Conservation (phyloP, 2,888 invertebrate genomes). For the Strigamia maritima region DNA sequence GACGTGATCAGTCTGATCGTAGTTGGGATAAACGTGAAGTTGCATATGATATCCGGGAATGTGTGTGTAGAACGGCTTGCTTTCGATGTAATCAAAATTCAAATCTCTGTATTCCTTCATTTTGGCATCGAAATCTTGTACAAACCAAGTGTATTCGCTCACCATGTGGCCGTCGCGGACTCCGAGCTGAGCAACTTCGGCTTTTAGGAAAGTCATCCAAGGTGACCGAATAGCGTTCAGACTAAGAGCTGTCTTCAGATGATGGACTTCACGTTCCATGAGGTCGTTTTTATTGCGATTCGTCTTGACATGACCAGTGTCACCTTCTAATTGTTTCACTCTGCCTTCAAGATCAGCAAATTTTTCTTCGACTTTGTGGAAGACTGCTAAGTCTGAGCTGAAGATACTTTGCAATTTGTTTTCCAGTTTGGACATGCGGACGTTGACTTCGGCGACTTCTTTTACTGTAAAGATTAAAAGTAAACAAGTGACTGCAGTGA, state of each 20-base stretch:
- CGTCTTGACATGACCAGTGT: background rate
- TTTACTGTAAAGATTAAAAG: slow-evolving; percentile 22
- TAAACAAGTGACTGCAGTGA: background rate
- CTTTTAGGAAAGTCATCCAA: slow-evolving; percentile 40
- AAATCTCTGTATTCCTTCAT: slow-evolving; percentile 40
- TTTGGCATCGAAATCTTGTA: slow-evolving; percentile 45
- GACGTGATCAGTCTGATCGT: slow-evolving; percentile 42
- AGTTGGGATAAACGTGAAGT: slow-evolving; percentile 44
- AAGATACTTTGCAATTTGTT: slow-evolving; percentile 36
- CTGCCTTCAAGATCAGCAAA: slow-evolving; percentile 39
- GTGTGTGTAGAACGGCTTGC: slow-evolving; percentile 46
- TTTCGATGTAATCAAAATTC: slow-evolving; percentile 43
- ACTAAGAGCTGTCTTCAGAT: slow-evolving; percentile 37
- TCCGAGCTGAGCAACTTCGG: slow-evolving; percentile 41
- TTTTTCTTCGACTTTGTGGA: slow-evolving; percentile 38
- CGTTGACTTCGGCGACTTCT: slow-evolving; percentile 12
- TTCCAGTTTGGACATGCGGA: slow-evolving; percentile 34
- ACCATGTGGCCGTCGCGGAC: slow-evolving; percentile 44
- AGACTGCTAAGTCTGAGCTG: background rate
- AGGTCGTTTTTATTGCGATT: slow-evolving; percentile 7
- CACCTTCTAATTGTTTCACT: slow-evolving; percentile 38
- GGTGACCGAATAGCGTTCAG: slow-evolving; percentile 36
- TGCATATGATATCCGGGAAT: slow-evolving; percentile 46
- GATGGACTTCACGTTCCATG: slow-evolving; percentile 40
- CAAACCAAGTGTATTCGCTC: slow-evolving; percentile 45